Base-by-base conservation (phyloP, 2,888 invertebrate genomes). In the Dynastes grantii region DNA sequence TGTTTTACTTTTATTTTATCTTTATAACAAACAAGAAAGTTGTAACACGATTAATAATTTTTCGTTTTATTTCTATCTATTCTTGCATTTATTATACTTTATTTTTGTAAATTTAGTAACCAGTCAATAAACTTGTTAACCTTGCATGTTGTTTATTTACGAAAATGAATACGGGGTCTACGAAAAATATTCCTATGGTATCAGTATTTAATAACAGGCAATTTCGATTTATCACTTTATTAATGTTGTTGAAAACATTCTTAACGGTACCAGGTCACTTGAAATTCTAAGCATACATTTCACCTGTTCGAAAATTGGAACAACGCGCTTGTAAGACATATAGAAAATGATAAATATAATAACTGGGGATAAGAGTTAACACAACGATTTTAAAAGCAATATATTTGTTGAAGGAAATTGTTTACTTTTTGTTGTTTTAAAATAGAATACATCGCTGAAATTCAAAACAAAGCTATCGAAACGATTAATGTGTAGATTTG, bases 71-170 rank as follows among this genome's bases (percentile, higher is more conserved):
- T 37, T 37, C 32, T 9, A 9, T 4, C 11, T 37, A 37, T 9
- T 63, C 27, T 63, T 63, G 37, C 37, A 61, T 51, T 29, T 11
- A 37, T 55, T 58, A 71, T 0, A 58, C 37, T 37, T 53, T 45
- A 16, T 55, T 73, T 73, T 40, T 9, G 22, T 73, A 58, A 73
- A 73, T 58, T 73, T 58, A 13, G n/a, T 8, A 58, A 55, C 4
- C 58, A 40, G 73, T 73, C 73, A 73, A 58, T 58, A 73, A 73
- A 73, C 73, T 73, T 16, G 73, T 29, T 73, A 73, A 73, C 73
- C 73, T 73, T 73, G 73, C 9, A 53, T 61, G 16, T 55, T 58
- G 73, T 73, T 58, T 73, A 73, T 40, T 40, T 53, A 9, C 22
- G 9, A 45, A 61, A 40, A 40, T 37, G n/a, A 55, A 58, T 73